phyloP scores from a whole-genome alignment of 1,140 invertebrate species.

The Chymomyza costata region DNA sequence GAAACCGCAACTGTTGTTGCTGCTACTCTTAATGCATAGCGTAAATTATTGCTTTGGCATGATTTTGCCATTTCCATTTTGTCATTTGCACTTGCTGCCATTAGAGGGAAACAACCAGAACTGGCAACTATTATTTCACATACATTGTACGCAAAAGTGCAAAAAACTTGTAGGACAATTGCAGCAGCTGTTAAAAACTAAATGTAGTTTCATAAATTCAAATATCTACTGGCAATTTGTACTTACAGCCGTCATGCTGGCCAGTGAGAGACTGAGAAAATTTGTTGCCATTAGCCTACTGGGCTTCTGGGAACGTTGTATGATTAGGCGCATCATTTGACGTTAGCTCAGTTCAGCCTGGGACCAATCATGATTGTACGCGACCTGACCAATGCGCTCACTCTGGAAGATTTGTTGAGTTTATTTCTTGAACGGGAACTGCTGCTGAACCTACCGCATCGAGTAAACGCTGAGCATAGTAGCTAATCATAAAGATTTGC shows the following conservation, averaged over 20 bases:
- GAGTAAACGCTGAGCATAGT: conserved; percentile 46
- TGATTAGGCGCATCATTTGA: conserved; percentile 39
- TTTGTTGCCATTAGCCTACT: conserved; percentile 45
- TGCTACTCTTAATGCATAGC: conserved; percentile 30
- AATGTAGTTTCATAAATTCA: background rate
- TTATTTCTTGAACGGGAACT: background rate
- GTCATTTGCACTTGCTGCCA: conserved; percentile 38
- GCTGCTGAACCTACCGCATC: conserved; percentile 34
- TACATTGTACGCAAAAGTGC: conserved; percentile 58
- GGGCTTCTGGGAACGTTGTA: conserved; percentile 41
- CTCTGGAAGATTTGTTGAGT: conserved; percentile 23
- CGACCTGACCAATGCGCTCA: conserved; percentile 33
- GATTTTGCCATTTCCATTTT: conserved; percentile 47
- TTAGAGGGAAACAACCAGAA: conserved; percentile 1
- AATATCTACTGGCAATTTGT: background rate
- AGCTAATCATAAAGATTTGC: conserved; percentile 56
- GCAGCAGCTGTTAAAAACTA: conserved; percentile 35
- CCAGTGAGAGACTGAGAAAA: conserved; percentile 43
- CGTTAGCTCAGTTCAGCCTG: conserved; percentile 34
- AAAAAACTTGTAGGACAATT: conserved; percentile 58
- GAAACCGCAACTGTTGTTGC: conserved; percentile 41
- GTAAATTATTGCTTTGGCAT: conserved; percentile 57
- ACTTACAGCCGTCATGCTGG: conserved; percentile 50
- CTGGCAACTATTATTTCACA: conserved; percentile 23
- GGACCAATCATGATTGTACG: conserved; percentile 56